Evolutionary conservation across 2,888 invertebrate species (phyloP).

Genomic region (Tiliacea citrago): DNA sequence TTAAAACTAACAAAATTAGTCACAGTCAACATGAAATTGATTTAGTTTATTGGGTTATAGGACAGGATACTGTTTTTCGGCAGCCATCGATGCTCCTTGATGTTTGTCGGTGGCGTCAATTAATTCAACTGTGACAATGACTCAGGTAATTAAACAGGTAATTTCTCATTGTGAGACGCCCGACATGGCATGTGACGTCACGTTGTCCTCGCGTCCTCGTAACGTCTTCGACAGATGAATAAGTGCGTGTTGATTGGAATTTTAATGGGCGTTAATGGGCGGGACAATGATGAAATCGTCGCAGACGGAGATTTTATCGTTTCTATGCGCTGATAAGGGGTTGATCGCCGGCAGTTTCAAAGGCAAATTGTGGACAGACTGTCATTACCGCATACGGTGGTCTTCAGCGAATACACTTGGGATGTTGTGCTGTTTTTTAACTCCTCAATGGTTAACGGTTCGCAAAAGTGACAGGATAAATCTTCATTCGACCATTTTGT

Average conservation of each 20-base stretch:
- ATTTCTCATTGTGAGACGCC: conserved; percentile 81
- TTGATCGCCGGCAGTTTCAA: conserved; percentile 87
- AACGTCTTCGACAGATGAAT: conserved; percentile 85
- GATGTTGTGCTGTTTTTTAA: conserved; percentile 35
- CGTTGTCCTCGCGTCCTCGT: conserved; percentile 65
- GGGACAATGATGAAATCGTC: conserved; percentile 89
- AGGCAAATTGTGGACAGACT: conserved; percentile 87
- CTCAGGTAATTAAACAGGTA: conserved; percentile 81
- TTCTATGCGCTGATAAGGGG: conserved; percentile 85
- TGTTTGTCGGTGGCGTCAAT: conserved; percentile 63
- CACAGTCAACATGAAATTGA: conserved; percentile 81
- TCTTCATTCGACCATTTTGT: no score
- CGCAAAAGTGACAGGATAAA: conserved; percentile 3
- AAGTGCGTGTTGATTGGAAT: conserved; percentile 89
- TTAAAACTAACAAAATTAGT: conserved; percentile 88
- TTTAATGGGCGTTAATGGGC: conserved; percentile 89
- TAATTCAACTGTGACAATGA: conserved; percentile 67
- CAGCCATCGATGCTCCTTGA: conserved; percentile 66
- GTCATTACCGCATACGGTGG: conserved; percentile 78
- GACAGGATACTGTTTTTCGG: conserved; percentile 72
- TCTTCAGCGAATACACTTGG: conserved; percentile 57
- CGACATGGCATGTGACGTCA: conserved; percentile 73
- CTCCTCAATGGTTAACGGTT: conserved; percentile 34
- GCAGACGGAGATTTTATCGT: conserved; percentile 85
- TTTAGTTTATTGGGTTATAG: conserved; percentile 77